These are phyloP conservation scores for Temnopleurus reevesii DNA, from an alignment of 53 echinoderm and acorn worm genomes.

Conservation along the genomic window DNA sequence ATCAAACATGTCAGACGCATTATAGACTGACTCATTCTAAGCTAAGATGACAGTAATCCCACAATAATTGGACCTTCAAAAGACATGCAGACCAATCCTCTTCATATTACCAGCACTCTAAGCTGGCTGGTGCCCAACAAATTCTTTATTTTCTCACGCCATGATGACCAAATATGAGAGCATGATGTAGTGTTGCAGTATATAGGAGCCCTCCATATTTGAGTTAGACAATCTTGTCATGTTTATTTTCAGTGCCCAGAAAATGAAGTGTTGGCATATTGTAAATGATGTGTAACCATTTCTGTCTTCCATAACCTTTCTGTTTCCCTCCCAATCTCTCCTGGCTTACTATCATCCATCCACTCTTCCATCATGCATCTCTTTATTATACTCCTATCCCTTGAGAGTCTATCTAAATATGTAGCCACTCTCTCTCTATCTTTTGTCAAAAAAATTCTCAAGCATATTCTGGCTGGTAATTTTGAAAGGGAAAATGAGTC, in stretches of 20 bases:
- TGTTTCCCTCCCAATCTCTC: background rate
- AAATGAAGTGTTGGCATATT: constrained; percentile 30
- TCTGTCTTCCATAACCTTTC: background rate
- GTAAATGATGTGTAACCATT: constrained; percentile 37
- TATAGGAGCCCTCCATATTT: background rate
- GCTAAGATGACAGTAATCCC: constrained; percentile 36
- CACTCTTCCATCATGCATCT: background rate
- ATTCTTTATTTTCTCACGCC: constrained; percentile 13
- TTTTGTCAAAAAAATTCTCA: background rate
- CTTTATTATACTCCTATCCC: background rate
- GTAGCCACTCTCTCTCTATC: background rate
- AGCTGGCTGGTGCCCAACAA: background rate
- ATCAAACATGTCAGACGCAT: constrained; percentile 9
- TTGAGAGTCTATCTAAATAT: too few species aligned
- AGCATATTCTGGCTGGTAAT: background rate
- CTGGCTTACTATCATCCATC: background rate
- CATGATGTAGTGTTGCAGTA: background rate
- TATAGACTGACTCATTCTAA: constrained; percentile 48
- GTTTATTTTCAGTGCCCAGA: background rate
- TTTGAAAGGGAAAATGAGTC: background rate
- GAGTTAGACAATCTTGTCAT: constrained; percentile 6
- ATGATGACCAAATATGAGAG: background rate
- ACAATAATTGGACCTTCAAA: constrained; percentile 28
- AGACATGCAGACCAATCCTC: constrained; percentile 29
- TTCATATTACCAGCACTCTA: background rate